Evolutionary conservation across 2,888 invertebrate species (phyloP), one percentile per base, ranked within the genome.

Genomic region (Hydraecia micacea): DNA sequence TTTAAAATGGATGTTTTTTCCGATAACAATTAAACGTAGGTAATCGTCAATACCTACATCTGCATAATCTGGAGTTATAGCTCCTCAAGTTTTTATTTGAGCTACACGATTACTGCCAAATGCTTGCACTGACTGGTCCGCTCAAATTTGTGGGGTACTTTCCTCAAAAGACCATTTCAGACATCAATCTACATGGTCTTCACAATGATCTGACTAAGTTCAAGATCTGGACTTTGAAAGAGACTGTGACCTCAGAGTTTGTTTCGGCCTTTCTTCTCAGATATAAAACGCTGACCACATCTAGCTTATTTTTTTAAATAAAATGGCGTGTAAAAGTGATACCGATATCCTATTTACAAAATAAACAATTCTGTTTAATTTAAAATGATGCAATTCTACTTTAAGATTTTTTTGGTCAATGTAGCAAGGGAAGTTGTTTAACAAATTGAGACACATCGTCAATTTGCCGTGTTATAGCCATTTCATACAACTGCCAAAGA

Each of bases 21-120:
- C 52, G 81, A 81, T 77, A 81, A 65, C 1, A 65, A 62, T 58
- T 60, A 52, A 49, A 75, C 71, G 4, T 0, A 42, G 4, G 21
- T 69, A 42, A 60, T 62, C 21, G 32, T 58, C 28, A 2, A 65
- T 52, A 70, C 32, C 21, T 55, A 63, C 0, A 46, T 63, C 28
- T 42, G 25, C 21, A 36, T 36, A 42, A 46, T 46, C 3, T 36
- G 8, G 7, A 0, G 7, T 71, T 71, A 1, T 6, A 55, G 25
- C 55, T 55, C 25, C 9, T 9, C 25, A 25, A 55, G 55, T 55
- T 55, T 55, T 25, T 11, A 11, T 25, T 55, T 55, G 4, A 55
- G 9, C 55, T n/a, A n/a, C 4, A n/a, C 25, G 25, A n/a, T 55
- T 55, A n/a, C 11, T 55, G 25, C 9, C 25, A 55, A 55, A 55